A percentile compares a stretch with the other conserved stretches of the same genome.
phyloP scores from a whole-genome alignment of 2,113 vertebrate species.

The Cyrtonyx montezumae region DNA sequence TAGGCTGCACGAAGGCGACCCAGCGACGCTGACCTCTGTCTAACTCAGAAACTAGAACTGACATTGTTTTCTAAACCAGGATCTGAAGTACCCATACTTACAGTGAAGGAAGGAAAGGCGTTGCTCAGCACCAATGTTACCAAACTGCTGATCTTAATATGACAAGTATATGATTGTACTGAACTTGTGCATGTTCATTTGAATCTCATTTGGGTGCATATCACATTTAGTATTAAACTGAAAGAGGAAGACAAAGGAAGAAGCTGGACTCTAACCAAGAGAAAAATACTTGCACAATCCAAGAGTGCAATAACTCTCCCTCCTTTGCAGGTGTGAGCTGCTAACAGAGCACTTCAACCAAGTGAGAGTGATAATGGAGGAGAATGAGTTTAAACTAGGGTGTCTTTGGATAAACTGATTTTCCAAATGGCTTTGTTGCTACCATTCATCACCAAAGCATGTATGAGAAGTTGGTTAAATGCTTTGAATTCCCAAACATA shows the following conservation, averaged over 20 bases:
- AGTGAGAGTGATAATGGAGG: background rate
- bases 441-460: background rate
- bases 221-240: background rate
- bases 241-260: background rate
- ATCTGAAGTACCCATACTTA: background rate
- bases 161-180: background rate
- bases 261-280: background rate
- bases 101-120: background rate
- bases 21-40: background rate
- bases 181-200: background rate
- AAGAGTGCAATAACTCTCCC: background rate
- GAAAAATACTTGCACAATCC: background rate
- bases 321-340: background rate
- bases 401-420: background rate
- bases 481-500: background rate
- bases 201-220: background rate
- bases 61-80: background rate
- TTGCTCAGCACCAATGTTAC: background rate
- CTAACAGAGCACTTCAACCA: background rate
- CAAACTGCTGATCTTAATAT: background rate
- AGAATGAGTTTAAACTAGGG: background rate
- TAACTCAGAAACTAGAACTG: background rate
- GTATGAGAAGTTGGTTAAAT: background rate
- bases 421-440: background rate
- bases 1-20: fast-evolving